Evolutionary conservation across 1,140 invertebrate species (phyloP).

Genomic region (Leptinotarsa defecta): DNA sequence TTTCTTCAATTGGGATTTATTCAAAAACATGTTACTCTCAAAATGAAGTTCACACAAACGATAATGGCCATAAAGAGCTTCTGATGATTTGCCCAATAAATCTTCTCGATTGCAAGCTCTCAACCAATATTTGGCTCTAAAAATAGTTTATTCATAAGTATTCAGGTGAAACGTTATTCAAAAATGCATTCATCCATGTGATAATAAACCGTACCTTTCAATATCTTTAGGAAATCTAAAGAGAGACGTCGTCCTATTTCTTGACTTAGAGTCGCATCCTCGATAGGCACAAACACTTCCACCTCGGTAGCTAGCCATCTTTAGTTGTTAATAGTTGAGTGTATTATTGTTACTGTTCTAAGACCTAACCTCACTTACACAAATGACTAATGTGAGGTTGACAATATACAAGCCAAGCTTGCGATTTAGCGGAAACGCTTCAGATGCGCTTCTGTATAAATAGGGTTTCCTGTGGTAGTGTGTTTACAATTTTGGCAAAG

Average conservation of each 20-base stretch:
- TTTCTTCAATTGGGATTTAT: not conserved
- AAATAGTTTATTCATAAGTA: not conserved
- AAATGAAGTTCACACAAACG: slow-evolving; percentile 3
- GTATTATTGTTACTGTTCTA: too few relatives aligned
- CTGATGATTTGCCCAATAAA: not conserved
- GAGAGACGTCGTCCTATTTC: not conserved
- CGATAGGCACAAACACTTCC: not conserved
- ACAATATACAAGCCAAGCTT: too few relatives aligned
- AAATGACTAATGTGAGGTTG: too few relatives aligned
- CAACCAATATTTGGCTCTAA: not conserved
- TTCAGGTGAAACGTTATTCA: too few relatives aligned
- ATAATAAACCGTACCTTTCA: slow-evolving; percentile 4
- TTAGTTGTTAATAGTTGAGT: too few relatives aligned
- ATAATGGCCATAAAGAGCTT: slow-evolving; percentile 4
- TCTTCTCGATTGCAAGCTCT: slow-evolving; percentile 7
- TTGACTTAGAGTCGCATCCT: not conserved
- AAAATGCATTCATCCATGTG: too few relatives aligned
- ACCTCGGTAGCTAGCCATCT: too few relatives aligned
- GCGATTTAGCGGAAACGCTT: too few relatives aligned
- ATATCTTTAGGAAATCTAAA: slow-evolving; percentile 4
- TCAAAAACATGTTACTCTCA: slow-evolving; percentile 4
- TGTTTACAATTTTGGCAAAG: slow-evolving; percentile 16
- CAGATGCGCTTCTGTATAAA: too few relatives aligned
- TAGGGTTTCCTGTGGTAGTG: too few relatives aligned
- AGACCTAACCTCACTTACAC: too few relatives aligned